Percentiles rank a stretch among this genome's conserved stretches.
Conservation (phyloP, 53 echinoderm and acorn worm species). For the Holothuria leucospilota region DNA sequence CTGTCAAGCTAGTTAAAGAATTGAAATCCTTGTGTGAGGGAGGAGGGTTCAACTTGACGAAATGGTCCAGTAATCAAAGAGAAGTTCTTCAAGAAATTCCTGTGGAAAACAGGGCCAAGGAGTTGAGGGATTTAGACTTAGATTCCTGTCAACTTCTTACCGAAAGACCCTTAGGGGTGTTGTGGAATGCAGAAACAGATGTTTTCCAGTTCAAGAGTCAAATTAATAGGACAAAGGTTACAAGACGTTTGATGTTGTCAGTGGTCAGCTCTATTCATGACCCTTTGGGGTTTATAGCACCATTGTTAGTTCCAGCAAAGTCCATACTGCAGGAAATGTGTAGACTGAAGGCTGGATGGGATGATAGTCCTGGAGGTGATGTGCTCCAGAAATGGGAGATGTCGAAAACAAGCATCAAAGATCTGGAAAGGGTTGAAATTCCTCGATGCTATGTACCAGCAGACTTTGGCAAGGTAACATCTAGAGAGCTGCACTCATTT, state of each 20-base stretch:
- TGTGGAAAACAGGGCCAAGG: too few relatives aligned
- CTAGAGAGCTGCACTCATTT: too few relatives aligned
- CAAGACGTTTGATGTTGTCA: conserved; percentile 55
- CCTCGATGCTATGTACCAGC: conserved; percentile 57
- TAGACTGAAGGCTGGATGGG: conserved; percentile 39
- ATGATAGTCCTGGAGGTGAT: conserved; percentile 3
- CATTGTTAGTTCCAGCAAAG: conserved; percentile 54
- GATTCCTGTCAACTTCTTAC: too few relatives aligned
- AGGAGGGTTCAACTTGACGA: too few relatives aligned
- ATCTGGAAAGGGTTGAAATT: background rate
- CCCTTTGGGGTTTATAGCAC: conserved; percentile 55
- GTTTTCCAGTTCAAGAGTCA: conserved; percentile 65
- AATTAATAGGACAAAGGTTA: conserved; percentile 1
- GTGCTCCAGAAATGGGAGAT: background rate
- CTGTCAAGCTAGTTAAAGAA: too few relatives aligned
- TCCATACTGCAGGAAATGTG: conserved; percentile 53
- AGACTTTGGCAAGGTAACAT: too few relatives aligned
- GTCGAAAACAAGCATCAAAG: background rate
- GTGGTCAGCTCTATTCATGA: conserved; percentile 60
- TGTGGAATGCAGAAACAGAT: conserved; percentile 74
- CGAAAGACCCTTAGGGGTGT: too few relatives aligned
- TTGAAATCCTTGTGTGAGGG: too few relatives aligned
- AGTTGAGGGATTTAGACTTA: too few relatives aligned
- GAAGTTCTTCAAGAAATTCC: too few relatives aligned
- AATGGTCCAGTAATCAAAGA: too few relatives aligned